These are phyloP conservation scores for Scrobipalpa costella DNA, from an alignment of 2,888 invertebrate species.

Conservation along the genomic window DNA sequence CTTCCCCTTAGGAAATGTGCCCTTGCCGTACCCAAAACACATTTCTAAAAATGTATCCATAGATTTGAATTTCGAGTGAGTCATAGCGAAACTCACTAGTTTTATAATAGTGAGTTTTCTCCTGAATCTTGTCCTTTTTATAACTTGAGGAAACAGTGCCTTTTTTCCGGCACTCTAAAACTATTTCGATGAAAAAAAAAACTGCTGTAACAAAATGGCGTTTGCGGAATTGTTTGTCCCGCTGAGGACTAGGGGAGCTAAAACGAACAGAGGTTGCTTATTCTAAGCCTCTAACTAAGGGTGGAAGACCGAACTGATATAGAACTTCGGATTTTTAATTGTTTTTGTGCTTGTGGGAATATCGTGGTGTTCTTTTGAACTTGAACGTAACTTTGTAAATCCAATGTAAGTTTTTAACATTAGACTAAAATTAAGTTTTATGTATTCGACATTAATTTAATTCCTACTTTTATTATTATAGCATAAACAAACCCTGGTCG, in stretches of 20 bases:
- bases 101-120: background rate
- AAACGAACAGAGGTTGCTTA: slow-evolving; percentile 27
- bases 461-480: too few species aligned
- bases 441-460: too few species aligned
- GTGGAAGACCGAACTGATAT: too few species aligned
- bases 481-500: too few species aligned
- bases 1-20: background rate
- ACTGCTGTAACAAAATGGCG: slow-evolving; percentile 37
- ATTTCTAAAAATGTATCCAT: background rate
- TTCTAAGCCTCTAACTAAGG: background rate
- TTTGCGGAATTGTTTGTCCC: slow-evolving; percentile 35
- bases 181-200: background rate
- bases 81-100: background rate
- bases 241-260: slow-evolving; percentile 35
- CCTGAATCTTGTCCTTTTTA: too few species aligned
- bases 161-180: background rate
- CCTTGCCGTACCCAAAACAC: background rate
- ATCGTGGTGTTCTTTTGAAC: too few species aligned
- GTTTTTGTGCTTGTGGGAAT: too few species aligned
- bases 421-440: too few species aligned
- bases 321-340: too few species aligned
- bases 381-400: too few species aligned
- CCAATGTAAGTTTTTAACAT: too few species aligned
- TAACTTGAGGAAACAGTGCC: background rate
- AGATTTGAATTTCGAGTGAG: background rate